phyloP scores from a whole-genome alignment of 2,113 vertebrate species.

The Todiramphus saurophagus region DNA sequence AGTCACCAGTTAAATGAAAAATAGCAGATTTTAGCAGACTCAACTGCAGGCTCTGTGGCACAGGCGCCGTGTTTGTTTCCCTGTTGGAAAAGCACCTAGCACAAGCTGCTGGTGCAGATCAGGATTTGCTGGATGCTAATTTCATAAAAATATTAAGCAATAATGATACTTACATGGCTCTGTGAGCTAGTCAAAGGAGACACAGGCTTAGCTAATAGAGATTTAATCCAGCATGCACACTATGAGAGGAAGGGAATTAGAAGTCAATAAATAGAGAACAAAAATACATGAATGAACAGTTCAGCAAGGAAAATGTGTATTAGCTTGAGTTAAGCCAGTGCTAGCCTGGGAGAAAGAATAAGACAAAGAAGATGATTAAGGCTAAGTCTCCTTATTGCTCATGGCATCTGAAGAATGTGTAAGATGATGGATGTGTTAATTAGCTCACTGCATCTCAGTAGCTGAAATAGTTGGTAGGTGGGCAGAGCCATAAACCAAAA shows the following conservation, averaged over 20 bases:
- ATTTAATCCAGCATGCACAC: background rate
- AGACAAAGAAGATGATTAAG: background rate
- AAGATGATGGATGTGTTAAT: background rate
- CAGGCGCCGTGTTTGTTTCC: background rate
- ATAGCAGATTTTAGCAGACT: background rate
- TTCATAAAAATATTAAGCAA: background rate
- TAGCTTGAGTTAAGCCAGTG: background rate
- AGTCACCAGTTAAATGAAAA: background rate
- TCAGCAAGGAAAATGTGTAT: background rate
- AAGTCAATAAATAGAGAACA: background rate
- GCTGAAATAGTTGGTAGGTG: constrained; percentile 45
- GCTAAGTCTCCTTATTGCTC: background rate
- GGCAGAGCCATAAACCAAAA: constrained; percentile 44
- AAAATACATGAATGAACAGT: background rate
- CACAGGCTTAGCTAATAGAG: background rate
- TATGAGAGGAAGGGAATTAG: background rate
- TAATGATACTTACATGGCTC: background rate
- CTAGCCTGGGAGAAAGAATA: background rate
- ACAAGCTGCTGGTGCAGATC: background rate
- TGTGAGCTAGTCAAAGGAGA: background rate
- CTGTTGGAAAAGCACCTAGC: background rate
- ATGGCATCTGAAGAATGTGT: background rate
- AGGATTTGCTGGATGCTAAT: background rate
- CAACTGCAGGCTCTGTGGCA: background rate
- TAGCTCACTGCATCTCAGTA: background rate